Base-by-base conservation (phyloP, 2,797 vertebrate genomes). In the Microcaecilia unicolor region DNA sequence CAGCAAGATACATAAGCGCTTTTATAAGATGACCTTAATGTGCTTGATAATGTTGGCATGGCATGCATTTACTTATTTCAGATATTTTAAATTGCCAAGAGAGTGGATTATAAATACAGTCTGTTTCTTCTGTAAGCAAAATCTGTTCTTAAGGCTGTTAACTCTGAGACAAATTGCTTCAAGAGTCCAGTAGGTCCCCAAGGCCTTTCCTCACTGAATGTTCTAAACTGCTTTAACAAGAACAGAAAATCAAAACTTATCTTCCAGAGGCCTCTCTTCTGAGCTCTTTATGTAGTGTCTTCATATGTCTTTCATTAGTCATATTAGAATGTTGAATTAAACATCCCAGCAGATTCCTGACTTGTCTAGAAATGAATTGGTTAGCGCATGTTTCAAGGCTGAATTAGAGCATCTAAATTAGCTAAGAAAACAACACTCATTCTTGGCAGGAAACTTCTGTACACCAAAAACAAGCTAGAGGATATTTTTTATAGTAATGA, bases 201-300 rank as follows among this genome's bases (percentile, higher is more conserved):
- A 44, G n/a, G 30, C 51, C 33, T 31, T 58, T 48, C 14, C 18
- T 3, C 24, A 51, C 38, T 36, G 12, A 43, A 54, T 15, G 10
- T 40, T 55, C 57, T 59, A 48, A 66, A 67, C 10, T n/a, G n/a
- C n/a, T 26, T 36, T 37, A 57, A 33, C 15, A 28, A 48, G 38
- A 31, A 40, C 3, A 29, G 5, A 51, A 67, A 62, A 64, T 63
- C 13, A 58, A 61, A 59, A n/a, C 40, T 9, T 48, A 34, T 15
- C 49, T 67, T 62, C 34, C 22, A 43, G 9, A 37, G 34, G 37
- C 22, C 10, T 39, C 17, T 34, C 23, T 22, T 15, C 36, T 61
- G 39, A 22, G 46, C 47, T 10, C 3, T 61, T 45, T 44, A 40
- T 43, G 54, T 10, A 16, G 2, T 27, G 14, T 43, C 27, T 53